Evolutionary conservation across 1,140 invertebrate genomes (phyloP), one percentile per base, ranked within the genome.

Genomic region (Macrocentrus cingulum): DNA sequence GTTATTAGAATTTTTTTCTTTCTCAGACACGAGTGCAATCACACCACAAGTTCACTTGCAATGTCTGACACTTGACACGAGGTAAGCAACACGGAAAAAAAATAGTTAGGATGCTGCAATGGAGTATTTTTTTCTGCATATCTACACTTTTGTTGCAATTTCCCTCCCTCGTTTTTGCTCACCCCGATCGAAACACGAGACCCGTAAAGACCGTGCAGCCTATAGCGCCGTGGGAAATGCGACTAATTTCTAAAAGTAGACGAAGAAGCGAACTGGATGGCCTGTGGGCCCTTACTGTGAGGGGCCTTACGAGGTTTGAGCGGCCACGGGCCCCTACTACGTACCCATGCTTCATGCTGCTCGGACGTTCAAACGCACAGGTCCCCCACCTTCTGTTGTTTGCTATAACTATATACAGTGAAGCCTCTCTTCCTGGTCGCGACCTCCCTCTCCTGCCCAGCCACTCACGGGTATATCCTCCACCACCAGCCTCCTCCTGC

Each of bases 261-360:
- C 66, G 62, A 72, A 72, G 72, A 68, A 72, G 68, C 68, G 70
- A 70, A 70, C 75, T 74, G 71, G 68, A 69, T 75, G 74, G 66
- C 72, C 69, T 73, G 67, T 71, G 64, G 72, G 74, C 71, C 75
- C 72, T 75, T 74, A 77, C 75, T 77, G 74, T 64, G 68, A 66
- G 67, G 72, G 74, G 74, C 69, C 74, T 72, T 67, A 66, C 61
- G 45, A 32, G 50, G 56, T 58, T 46, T 44, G 59, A 51, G 56
- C 65, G 42, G 63, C 57, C 60, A 55, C 49, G 63, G 61, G 59
- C 72, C 70, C 72, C 72, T 69, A 67, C 53, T 62, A 50, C 13
- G 44, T 36, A 52, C 53, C 44, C 53, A 56, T 29, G 23, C 52
- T 53, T 52, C 48, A 51, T 32, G 55, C 19, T 32, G 34, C 25